phyloP scores from a whole-genome alignment of 2,797 vertebrate genomes.

The Leptatherina wallacei region DNA sequence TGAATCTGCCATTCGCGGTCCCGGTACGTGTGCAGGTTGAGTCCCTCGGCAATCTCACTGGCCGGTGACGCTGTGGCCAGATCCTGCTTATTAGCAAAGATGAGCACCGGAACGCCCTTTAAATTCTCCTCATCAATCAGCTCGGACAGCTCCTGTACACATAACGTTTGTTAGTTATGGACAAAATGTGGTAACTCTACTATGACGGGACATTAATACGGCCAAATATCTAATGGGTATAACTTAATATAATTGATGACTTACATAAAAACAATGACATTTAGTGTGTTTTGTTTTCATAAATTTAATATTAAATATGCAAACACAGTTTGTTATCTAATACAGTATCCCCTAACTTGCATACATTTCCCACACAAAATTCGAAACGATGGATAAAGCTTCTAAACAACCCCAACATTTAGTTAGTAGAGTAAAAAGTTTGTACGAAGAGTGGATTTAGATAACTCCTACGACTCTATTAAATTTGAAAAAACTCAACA shows the following conservation, averaged over 20 bases:
- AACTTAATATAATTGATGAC: neutral
- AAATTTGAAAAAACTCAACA: neutral
- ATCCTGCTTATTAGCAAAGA: slow-evolving; percentile 94
- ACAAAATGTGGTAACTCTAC: neutral
- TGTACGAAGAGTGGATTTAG: neutral
- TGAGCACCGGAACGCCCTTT: slow-evolving; percentile 86
- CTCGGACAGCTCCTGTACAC: slow-evolving; percentile 87
- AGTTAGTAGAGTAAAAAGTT: neutral
- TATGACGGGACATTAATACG: neutral
- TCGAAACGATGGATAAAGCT: neutral
- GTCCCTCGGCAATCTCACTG: slow-evolving; percentile 88
- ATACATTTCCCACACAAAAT: neutral
- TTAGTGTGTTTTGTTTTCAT: neutral
- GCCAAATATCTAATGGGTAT: neutral
- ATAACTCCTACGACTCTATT: neutral
- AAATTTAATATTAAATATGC: neutral
- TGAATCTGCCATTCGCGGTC: slow-evolving; percentile 93
- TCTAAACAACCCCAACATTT: neutral
- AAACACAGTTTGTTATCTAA: neutral
- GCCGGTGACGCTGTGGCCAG: slow-evolving; percentile 87
- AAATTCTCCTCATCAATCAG: slow-evolving; percentile 88
- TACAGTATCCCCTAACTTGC: neutral
- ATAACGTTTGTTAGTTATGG: neutral
- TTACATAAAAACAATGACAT: neutral
- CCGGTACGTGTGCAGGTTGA: slow-evolving; percentile 89